Conservation (phyloP, 2,888 invertebrate species). For the Pachymerium ferrugineum region DNA sequence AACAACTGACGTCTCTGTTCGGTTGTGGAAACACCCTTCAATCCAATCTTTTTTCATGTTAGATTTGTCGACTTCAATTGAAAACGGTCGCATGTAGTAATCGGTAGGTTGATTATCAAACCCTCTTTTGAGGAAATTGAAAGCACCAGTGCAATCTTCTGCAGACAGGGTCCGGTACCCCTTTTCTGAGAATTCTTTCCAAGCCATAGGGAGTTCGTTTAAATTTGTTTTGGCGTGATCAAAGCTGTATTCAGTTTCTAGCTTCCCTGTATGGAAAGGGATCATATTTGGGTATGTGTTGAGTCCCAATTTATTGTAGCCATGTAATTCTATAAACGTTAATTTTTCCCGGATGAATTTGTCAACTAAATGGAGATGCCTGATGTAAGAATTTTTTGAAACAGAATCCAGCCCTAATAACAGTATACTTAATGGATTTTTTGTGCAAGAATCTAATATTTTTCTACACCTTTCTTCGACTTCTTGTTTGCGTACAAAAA, state of each 20-base stretch:
- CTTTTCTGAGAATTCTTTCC: constrained; percentile 43
- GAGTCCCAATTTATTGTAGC: constrained; percentile 86
- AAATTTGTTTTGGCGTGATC: constrained; percentile 36
- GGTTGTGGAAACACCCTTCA: not conserved
- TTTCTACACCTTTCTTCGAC: not conserved
- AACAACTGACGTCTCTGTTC: constrained; percentile 48
- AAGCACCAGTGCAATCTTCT: constrained; percentile 46
- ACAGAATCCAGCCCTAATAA: constrained; percentile 79
- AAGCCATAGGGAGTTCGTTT: constrained; percentile 44
- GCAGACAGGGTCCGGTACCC: constrained; percentile 46
- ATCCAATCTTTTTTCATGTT: constrained; percentile 30
- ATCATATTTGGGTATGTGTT: constrained; percentile 88
- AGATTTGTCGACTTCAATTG: constrained; percentile 44
- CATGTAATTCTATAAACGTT: constrained; percentile 66
- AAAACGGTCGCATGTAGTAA: constrained; percentile 45
- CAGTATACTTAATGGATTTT: constrained; percentile 57
- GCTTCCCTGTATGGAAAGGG: constrained; percentile 69
- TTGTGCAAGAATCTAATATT: not conserved
- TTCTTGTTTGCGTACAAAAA: not conserved
- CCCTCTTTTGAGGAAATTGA: constrained; percentile 45
- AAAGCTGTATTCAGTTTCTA: constrained; percentile 42
- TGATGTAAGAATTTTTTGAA: constrained; percentile 74
- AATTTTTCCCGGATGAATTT: constrained; percentile 56
- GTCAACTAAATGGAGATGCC: constrained; percentile 74
- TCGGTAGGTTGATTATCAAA: constrained; percentile 45